Evolutionary conservation across 2,888 invertebrate species (phyloP).

Genomic region (Aethes cnicana): DNA sequence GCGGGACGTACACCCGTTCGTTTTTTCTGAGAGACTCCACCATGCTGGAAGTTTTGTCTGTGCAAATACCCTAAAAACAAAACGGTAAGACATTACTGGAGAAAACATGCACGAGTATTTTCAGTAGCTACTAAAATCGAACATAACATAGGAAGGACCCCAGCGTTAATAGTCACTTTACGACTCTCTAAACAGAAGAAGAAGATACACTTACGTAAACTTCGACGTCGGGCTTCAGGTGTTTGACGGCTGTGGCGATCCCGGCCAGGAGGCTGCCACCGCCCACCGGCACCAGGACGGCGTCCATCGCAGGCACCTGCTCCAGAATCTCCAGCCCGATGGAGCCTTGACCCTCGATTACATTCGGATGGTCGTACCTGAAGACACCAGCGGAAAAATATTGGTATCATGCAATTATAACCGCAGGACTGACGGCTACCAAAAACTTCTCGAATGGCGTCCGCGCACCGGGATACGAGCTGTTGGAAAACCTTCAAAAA

Average conservation of each 20-base stretch:
- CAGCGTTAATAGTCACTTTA: background rate
- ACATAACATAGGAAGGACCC: too few relatives aligned
- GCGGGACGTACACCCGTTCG: constrained; percentile 85
- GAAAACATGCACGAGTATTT: too few relatives aligned
- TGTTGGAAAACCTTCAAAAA: too few relatives aligned
- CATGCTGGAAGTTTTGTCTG: constrained; percentile 69
- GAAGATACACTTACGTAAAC: constrained; percentile 87
- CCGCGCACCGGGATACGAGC: too few relatives aligned
- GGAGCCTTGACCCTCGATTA: constrained; percentile 97
- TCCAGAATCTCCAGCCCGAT: constrained; percentile 96
- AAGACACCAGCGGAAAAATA: constrained; percentile 5
- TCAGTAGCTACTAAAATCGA: too few relatives aligned
- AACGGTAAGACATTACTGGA: background rate
- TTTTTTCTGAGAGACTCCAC: constrained; percentile 82
- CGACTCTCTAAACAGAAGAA: background rate
- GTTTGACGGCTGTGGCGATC: constrained; percentile 92
- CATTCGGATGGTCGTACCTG: constrained; percentile 95
- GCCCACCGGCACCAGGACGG: constrained; percentile 94
- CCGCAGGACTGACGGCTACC: too few relatives aligned
- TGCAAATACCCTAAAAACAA: constrained; percentile 60
- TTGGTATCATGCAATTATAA: too few relatives aligned
- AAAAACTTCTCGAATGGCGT: too few relatives aligned
- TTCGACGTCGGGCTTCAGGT: constrained; percentile 89
- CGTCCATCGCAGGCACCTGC: constrained; percentile 92
- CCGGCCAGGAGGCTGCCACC: constrained; percentile 96